Evolutionary conservation across 2,113 vertebrate genomes (phyloP).

Genomic region (Opisthocomus hoazin): DNA sequence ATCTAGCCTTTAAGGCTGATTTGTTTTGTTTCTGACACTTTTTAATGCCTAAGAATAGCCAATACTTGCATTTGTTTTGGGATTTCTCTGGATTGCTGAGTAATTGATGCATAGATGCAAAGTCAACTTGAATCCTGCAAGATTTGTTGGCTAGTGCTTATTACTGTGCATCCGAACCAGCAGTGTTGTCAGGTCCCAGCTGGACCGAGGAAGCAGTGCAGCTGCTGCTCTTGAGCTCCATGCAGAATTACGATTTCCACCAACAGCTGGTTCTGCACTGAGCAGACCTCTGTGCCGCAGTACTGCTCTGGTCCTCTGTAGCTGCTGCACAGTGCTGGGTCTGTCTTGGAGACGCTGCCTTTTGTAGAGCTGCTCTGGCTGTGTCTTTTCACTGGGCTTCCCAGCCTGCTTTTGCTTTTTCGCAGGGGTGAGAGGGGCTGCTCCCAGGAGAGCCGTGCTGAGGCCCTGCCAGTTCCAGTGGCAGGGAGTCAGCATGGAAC

Average conservation of each 20-base stretch:
- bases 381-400: not conserved
- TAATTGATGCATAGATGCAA: not conserved
- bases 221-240: not conserved
- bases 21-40: not conserved
- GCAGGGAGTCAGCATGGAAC: accelerated
- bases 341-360: not conserved
- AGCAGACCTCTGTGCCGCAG: not conserved
- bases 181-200: not conserved
- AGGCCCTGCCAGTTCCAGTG: not conserved
- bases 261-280: not conserved
- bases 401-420: not conserved
- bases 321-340: not conserved
- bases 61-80: not conserved
- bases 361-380: not conserved
- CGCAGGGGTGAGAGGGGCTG: not conserved
- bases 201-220: not conserved
- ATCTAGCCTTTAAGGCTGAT: not conserved
- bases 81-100: not conserved
- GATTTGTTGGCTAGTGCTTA: not conserved
- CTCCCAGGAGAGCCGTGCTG: not conserved
- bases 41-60: not conserved
- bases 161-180: not conserved
- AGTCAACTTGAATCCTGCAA: not conserved
- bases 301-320: not conserved
- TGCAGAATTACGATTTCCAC: not conserved